Evolutionary conservation across 1,140 invertebrate species (phyloP).

Genomic region (Drosophila pseudoananassae): DNA sequence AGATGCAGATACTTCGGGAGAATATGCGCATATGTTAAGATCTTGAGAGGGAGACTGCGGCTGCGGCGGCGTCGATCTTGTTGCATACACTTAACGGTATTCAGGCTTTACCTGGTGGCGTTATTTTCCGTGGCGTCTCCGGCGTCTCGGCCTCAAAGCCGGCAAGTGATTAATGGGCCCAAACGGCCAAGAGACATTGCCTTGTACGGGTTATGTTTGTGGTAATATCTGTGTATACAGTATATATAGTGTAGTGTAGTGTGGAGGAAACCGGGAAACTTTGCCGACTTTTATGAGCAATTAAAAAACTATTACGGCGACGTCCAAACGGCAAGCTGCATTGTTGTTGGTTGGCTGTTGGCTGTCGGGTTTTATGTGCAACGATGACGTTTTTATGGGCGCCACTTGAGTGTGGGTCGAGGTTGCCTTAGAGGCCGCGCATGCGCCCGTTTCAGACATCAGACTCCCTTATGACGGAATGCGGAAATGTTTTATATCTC

Average conservation of each 20-base stretch:
- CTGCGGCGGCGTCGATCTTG: slow-evolving; percentile 32
- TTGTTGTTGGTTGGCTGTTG: slow-evolving; percentile 13
- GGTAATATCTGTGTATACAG: background rate
- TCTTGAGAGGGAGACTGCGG: slow-evolving; percentile 10
- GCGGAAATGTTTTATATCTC: slow-evolving; percentile 54
- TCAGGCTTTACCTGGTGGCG: slow-evolving; percentile 57
- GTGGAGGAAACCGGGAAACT: slow-evolving; percentile 17
- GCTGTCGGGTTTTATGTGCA: slow-evolving; percentile 46
- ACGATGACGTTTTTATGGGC: slow-evolving; percentile 74
- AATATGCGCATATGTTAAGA: slow-evolving; percentile 75
- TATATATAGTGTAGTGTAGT: slow-evolving; percentile 1
- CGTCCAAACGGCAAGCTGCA: slow-evolving; percentile 44
- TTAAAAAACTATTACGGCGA: slow-evolving; percentile 71
- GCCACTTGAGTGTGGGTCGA: slow-evolving; percentile 59
- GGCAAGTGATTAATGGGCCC: slow-evolving; percentile 65
- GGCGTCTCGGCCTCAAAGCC: slow-evolving; percentile 14
- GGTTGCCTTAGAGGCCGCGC: slow-evolving; percentile 15
- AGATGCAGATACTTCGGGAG: background rate
- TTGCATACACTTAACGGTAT: slow-evolving; percentile 74
- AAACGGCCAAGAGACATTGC: slow-evolving; percentile 44
- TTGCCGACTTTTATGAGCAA: slow-evolving; percentile 66
- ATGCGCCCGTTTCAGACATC: slow-evolving; percentile 31
- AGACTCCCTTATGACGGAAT: slow-evolving; percentile 41
- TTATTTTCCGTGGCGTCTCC: slow-evolving; percentile 14
- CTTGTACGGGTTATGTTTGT: slow-evolving; percentile 43